A percentile compares a stretch with the other conserved stretches of the same genome.
Evolutionary conservation across 1,140 invertebrate species (phyloP).

Genomic region (Bombus turneri): DNA sequence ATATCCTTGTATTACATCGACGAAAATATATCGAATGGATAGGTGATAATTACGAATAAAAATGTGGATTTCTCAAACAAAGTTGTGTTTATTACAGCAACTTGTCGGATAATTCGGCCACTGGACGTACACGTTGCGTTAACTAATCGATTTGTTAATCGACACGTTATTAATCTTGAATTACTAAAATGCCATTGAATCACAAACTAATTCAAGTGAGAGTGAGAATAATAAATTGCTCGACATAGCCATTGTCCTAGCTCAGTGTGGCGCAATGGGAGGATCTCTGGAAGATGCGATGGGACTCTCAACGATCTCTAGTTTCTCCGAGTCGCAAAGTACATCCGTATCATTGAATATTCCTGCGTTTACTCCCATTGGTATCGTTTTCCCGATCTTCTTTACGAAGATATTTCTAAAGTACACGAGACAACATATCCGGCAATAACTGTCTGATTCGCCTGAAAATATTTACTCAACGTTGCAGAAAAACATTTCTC

Average conservation of each 20-base stretch:
- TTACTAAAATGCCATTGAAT: not conserved
- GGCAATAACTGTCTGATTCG: no score
- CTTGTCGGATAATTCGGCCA: not conserved
- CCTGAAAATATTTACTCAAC: no score
- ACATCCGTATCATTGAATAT: no score
- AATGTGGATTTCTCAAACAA: not conserved
- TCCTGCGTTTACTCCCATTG: no score
- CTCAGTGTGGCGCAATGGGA: no score
- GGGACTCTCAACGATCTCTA: not conserved
- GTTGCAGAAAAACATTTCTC: no score
- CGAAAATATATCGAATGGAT: not conserved
- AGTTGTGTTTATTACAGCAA: not conserved
- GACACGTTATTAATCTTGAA: not conserved
- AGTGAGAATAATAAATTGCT: conserved; percentile 18
- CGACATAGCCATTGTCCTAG: not conserved
- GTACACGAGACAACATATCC: no score
- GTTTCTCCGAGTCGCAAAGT: no score
- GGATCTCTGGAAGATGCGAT: not conserved
- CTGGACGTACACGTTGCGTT: no score
- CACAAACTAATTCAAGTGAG: not conserved
- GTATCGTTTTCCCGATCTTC: no score
- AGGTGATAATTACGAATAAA: not conserved
- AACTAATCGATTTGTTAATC: no score
- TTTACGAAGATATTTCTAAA: no score
- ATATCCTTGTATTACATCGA: not conserved